Base-by-base conservation (phyloP, 2,888 invertebrate genomes). In the Neoscelio sp. region DNA sequence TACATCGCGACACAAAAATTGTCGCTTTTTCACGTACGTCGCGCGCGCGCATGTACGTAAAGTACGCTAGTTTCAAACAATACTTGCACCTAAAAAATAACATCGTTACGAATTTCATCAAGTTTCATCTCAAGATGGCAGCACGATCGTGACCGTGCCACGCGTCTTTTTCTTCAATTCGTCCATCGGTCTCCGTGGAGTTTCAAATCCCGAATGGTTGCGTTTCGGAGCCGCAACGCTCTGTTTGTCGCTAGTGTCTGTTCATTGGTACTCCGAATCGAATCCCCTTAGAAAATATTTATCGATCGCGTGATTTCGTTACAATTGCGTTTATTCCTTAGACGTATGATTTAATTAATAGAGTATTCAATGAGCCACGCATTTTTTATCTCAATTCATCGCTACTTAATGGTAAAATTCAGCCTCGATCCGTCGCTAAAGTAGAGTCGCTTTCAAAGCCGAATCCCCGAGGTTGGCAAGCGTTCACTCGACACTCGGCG, bases 61-160 rank as follows among this genome's bases (percentile, higher is more conserved):
- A n/a, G n/a, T n/a, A 73, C 70, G 48, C 68, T 71, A 50, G 71
- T 56, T 44, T 62, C 78, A 83, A 85, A 85, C 82, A 77, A 84
- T 86, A 85, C 84, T 86, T 88, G 88, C 84, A 84, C 84, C 85
- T 87, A 86, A 84, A 88, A 88, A 89, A 87, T 87, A 87, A 86
- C 84, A 83, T 84, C 73, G 58, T 82, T 80, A 83, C 64, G 44
- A 73, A 74, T 60, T 67, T 64, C 48, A 46, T 23, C 23, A 6
- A 23, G 23, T 23, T 23, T 23, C 6, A 23, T 23, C n/a, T 84
- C 77, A 76, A 56, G 38, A 17, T 35, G 38, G 62, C 62, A 30
- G 44, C 8, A 35, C 40, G 38, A 18, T 42, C 18, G 38, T 15
- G 38, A n/a, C n/a, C n/a, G n/a, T n/a, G n/a, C n/a, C n/a, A n/a